These are phyloP conservation scores for Brachionichthys hirsutus DNA, from an alignment of 2,113 vertebrate species.

Conservation along the genomic window DNA sequence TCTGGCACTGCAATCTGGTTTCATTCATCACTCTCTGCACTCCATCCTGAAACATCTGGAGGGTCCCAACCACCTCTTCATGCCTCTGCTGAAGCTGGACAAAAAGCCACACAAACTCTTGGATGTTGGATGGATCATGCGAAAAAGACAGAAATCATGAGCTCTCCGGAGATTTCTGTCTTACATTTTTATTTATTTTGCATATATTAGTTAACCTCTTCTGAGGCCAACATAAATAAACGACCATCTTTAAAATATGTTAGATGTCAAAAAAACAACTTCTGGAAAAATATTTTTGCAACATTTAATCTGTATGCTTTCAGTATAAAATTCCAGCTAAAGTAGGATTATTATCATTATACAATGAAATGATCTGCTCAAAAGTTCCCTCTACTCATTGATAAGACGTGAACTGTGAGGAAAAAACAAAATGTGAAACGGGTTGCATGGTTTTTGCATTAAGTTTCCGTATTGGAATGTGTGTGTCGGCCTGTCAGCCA, in stretches of 20 bases:
- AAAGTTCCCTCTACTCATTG: neutral
- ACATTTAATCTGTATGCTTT: no score
- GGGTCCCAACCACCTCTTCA: conserved; percentile 34
- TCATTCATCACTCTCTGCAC: neutral
- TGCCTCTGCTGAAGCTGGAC: conserved; percentile 56
- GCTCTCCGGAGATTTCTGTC: no score
- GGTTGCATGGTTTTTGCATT: neutral
- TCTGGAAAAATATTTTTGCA: no score
- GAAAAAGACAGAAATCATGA: no score
- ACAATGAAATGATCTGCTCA: neutral
- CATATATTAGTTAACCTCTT: no score
- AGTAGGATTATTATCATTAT: no score
- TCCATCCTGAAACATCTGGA: conserved; percentile 17
- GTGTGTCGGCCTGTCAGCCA: neutral
- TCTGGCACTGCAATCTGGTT: conserved; percentile 16
- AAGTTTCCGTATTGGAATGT: neutral
- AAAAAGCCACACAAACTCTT: conserved; percentile 1
- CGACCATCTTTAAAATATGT: no score
- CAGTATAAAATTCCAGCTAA: no score
- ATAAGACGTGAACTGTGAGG: neutral
- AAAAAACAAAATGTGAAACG: neutral
- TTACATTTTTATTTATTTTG: no score
- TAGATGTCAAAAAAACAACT: no score
- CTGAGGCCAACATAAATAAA: no score
- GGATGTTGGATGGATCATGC: no score